Evolutionary conservation across 2,888 invertebrate species (phyloP), one percentile per base, ranked within the genome.

Genomic region (Pasiphila rectangulata): DNA sequence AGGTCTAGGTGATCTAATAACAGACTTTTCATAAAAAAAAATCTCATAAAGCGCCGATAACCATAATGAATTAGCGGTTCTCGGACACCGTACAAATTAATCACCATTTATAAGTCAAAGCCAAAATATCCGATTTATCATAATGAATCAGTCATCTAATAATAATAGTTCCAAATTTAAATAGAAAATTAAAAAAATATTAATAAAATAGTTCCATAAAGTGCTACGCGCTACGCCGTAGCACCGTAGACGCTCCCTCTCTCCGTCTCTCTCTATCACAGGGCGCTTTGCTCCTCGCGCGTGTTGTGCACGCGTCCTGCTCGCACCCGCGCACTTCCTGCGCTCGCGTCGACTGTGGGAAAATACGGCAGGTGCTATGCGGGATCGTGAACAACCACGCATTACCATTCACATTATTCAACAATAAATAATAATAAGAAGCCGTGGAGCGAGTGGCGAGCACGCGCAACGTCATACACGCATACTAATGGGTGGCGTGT

Each of bases 341-440:
- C 82, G 79, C 83, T 79, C 79, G 82, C 77, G 77, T 73, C 75
- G 85, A 89, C 81, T 89, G 90, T 90, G 90, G 90, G 90, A 90
- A 90, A 89, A 87, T 78, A 83, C 84, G 89, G 90, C 90, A 90
- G 90, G 90, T 90, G 90, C 82, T 88, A 84, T 84, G 90, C 87
- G 86, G 82, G 86, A 88, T 89, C 89, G 90, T 87, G 89, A 88
- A 87, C 87, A 85, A 83, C 86, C 85, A 87, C 79, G 87, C 86
- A 88, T 87, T 88, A 88, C 87, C 86, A 88, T 88, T 87, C 87
- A 87, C 83, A 85, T 87, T 88, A 88, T 88, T 85, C 87, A 85
- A 87, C 88, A 81, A 88, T 87, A 87, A 87, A 87, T 87, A 87
- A 88, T 86, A 87, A 86, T 82, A 88, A 87, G 85, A 83, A 86